phyloP scores from a whole-genome alignment of 2,888 invertebrate genomes.

The Pristionchus fissidentatus region DNA sequence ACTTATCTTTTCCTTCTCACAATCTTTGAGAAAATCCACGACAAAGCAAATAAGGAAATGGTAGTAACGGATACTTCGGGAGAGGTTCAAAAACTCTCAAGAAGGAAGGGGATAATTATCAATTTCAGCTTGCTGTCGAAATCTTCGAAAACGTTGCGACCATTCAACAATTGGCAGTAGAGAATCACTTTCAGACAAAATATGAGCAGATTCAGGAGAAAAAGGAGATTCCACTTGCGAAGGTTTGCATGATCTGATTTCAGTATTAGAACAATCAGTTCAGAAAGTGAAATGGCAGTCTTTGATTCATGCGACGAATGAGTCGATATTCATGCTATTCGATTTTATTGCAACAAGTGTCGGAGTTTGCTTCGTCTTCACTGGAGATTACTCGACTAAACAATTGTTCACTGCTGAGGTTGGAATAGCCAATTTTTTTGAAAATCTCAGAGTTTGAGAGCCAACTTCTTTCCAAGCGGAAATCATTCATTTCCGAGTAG shows the following conservation, averaged over 20 bases:
- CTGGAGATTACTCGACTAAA: constrained; percentile 15
- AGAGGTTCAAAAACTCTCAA: neutral
- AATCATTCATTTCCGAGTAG: too few species aligned
- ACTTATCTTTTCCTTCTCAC: neutral
- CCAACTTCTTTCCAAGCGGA: too few species aligned
- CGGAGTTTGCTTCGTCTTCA: constrained; percentile 2
- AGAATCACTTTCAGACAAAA: neutral
- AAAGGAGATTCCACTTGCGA: neutral
- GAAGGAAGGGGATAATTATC: neutral
- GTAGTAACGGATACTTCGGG: neutral
- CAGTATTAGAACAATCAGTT: neutral
- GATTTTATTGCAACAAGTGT: constrained; percentile 25
- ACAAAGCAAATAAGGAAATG: neutral
- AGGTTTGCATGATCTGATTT: neutral
- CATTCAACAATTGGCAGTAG: constrained; percentile 23
- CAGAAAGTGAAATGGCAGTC: constrained; percentile 25
- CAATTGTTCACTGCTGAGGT: constrained; percentile 14
- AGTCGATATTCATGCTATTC: constrained; percentile 5
- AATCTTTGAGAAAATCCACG: neutral
- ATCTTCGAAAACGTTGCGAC: constrained; percentile 9
- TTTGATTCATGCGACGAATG: constrained; percentile 1
- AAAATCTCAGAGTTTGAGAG: neutral
- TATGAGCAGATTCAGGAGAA: constrained; percentile 17
- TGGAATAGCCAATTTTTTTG: neutral
- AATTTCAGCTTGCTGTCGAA: neutral